phyloP scores from a whole-genome alignment of 2,797 vertebrate genomes.

The Paramormyrops hopkinsi region DNA sequence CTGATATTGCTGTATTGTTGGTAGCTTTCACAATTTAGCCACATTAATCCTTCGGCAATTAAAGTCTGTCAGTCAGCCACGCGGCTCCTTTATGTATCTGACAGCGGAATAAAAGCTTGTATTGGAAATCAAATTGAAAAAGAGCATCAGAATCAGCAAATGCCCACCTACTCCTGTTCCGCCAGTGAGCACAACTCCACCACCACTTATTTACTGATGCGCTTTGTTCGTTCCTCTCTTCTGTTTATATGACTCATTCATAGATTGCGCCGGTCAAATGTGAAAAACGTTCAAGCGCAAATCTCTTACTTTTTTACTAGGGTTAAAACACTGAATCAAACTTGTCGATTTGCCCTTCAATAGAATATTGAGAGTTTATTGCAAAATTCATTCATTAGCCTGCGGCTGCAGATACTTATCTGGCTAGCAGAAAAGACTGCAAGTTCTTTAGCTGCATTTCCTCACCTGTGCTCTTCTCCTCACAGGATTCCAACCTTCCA shows the following conservation, averaged over 20 bases:
- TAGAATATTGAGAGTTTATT: neutral
- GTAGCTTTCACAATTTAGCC: constrained; percentile 36
- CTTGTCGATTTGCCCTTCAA: neutral
- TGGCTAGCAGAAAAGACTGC: neutral
- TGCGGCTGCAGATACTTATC: neutral
- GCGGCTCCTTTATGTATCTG: constrained; percentile 1
- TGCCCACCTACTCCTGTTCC: constrained; percentile 15
- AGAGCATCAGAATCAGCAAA: constrained; percentile 5
- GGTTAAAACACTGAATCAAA: neutral
- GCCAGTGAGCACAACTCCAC: neutral
- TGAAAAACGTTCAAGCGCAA: neutral
- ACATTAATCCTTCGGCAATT: constrained; percentile 36
- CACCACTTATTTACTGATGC: constrained; percentile 1
- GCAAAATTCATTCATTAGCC: neutral
- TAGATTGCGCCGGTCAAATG: neutral
- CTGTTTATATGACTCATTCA: constrained; percentile 11
- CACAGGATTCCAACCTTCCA: neutral
- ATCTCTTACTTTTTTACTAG: neutral
- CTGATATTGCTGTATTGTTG: constrained; percentile 31
- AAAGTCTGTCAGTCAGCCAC: constrained; percentile 29
- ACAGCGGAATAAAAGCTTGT: constrained; percentile 24
- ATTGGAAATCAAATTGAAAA: constrained; percentile 22
- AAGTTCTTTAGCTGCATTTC: neutral
- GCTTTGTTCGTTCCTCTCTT: neutral
- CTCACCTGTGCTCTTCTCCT: neutral